Conservation (phyloP, 2,113 vertebrate genomes). For the Atlantisia rogersi region DNA sequence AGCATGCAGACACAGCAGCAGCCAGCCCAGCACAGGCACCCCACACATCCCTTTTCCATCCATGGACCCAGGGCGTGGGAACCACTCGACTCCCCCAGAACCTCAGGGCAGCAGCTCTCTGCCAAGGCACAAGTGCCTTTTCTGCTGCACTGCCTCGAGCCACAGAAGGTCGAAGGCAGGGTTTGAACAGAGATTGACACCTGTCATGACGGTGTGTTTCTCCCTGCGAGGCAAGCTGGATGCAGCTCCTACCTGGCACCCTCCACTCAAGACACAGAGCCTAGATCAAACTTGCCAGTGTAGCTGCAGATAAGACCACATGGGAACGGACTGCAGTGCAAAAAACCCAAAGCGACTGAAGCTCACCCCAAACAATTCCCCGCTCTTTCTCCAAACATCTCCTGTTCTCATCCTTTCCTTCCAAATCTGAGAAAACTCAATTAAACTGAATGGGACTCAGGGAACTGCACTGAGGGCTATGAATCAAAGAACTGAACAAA, state of each 20-base stretch:
- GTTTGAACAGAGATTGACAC: too few species aligned
- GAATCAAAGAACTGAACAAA: background rate
- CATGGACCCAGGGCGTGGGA: accelerated
- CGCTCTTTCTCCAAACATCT: background rate
- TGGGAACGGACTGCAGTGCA: background rate
- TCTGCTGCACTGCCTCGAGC: background rate
- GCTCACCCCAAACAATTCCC: background rate
- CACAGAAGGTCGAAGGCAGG: background rate
- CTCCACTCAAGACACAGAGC: background rate
- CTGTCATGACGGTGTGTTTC: accelerated
- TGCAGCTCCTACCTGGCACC: accelerated
- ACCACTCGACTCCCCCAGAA: accelerated
- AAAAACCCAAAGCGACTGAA: background rate
- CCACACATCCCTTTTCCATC: accelerated
- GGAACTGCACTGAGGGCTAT: background rate
- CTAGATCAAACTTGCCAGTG: background rate
- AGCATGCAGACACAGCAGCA: background rate
- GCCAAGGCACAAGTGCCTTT: background rate
- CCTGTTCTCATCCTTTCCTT: background rate
- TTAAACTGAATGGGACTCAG: background rate
- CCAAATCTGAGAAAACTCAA: background rate
- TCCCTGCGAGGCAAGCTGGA: accelerated
- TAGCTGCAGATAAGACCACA: background rate
- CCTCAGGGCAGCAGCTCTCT: background rate
- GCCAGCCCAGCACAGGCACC: accelerated